phyloP scores from a whole-genome alignment of 2,113 vertebrate genomes.

The Progne subis region DNA sequence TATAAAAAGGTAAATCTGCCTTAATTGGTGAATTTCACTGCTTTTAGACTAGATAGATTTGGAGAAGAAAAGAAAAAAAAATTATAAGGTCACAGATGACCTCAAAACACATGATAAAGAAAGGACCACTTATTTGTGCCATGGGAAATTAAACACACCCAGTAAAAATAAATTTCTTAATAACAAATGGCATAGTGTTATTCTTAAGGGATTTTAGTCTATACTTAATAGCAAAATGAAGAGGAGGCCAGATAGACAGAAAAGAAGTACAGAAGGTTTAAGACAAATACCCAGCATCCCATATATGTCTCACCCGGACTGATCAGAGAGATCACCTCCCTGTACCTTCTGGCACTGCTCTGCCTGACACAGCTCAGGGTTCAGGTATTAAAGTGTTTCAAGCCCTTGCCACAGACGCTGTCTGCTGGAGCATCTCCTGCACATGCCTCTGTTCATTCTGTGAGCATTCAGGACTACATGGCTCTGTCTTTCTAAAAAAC shows the following conservation, averaged over 20 bases:
- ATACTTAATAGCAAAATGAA: background rate
- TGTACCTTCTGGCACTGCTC: background rate
- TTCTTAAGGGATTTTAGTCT: background rate
- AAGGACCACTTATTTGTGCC: background rate
- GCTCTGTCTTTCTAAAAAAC: background rate
- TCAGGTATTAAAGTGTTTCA: background rate
- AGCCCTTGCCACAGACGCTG: background rate
- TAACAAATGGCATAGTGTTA: background rate
- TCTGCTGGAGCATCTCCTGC: background rate
- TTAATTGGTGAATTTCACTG: background rate
- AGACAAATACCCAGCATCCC: background rate
- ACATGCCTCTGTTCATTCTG: background rate
- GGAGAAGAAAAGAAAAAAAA: background rate
- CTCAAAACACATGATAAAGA: background rate
- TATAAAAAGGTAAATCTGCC: background rate
- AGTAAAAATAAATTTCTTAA: background rate
- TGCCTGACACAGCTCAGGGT: background rate
- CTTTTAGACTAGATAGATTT: background rate
- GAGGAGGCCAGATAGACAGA: background rate
- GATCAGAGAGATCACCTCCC: background rate
- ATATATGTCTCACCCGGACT: background rate
- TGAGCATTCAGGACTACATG: background rate
- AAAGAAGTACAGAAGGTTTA: background rate
- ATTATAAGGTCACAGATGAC: background rate
- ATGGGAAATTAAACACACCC: background rate